Conservation (phyloP, 2,797 vertebrate genomes). For the Halcyon badia region DNA sequence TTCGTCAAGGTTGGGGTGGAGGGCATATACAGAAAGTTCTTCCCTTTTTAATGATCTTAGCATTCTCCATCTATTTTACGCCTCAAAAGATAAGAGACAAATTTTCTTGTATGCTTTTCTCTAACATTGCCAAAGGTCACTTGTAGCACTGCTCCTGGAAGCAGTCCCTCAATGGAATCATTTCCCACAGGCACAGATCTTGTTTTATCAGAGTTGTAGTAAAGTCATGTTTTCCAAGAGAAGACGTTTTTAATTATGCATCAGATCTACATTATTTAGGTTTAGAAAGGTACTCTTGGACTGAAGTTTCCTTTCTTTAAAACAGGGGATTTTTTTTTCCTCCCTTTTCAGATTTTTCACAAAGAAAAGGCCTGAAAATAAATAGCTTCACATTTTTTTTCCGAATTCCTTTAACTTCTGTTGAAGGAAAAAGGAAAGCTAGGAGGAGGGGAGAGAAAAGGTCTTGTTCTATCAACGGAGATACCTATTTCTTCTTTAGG, state of each 20-base stretch:
- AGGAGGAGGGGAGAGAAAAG: not conserved
- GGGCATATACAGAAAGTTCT: not conserved
- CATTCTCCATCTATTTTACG: not conserved
- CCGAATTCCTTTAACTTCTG: not conserved
- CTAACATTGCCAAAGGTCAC: not conserved
- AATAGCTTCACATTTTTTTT: not conserved
- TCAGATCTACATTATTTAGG: not conserved
- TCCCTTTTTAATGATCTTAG: not conserved
- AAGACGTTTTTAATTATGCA: not conserved
- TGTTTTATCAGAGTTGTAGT: not conserved
- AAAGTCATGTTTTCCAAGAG: not conserved
- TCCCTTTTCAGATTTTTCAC: not conserved
- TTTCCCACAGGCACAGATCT: not conserved
- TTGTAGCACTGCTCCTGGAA: not conserved
- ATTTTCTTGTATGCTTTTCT: not conserved
- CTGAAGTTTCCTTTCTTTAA: not conserved
- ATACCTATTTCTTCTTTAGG: not conserved
- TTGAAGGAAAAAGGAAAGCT: not conserved
- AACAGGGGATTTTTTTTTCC: not conserved
- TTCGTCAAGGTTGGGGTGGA: not conserved
- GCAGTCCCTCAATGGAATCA: not conserved
- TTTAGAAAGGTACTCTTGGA: not conserved
- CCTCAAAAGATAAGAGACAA: not conserved
- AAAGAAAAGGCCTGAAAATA: not conserved
- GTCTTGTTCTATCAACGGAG: not conserved